Evolutionary conservation across 2,113 vertebrate species (phyloP).

Genomic region (Lota lota): DNA sequence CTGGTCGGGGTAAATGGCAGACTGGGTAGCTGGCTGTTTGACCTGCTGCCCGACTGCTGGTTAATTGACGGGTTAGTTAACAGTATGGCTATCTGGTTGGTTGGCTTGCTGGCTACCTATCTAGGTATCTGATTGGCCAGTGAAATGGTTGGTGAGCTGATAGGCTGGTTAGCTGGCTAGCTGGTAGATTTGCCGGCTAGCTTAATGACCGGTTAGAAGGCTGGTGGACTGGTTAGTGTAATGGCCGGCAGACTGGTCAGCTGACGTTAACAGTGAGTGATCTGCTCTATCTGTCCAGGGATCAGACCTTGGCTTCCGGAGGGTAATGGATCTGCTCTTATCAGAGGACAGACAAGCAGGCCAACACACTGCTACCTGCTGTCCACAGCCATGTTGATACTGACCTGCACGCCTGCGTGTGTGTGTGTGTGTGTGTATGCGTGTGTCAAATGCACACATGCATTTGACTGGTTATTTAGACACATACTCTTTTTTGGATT

Average conservation of each 20-base stretch:
- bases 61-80: no score
- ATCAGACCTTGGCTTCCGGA: constrained; percentile 69
- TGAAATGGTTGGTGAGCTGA: background rate
- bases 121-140: background rate
- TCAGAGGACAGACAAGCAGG: constrained; percentile 69
- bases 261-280: constrained; percentile 61
- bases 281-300: constrained; percentile 58
- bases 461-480: no score
- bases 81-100: no score
- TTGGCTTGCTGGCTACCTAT: background rate
- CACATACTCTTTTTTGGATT: no score
- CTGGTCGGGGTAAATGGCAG: no score
- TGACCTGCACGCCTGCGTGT: constrained; percentile 29
- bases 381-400: constrained; percentile 60
- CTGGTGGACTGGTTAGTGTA: constrained; percentile 14
- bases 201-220: constrained; percentile 50
- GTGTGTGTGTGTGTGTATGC: constrained; percentile 12
- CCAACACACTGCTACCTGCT: constrained; percentile 67
- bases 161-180: background rate
- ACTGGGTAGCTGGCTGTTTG: no score
- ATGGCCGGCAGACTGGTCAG: constrained; percentile 33
- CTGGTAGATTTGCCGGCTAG: constrained; percentile 25
- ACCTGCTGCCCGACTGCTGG: no score
- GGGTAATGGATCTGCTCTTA: constrained; percentile 75
- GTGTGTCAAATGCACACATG: constrained; percentile 20